A percentile compares a stretch with the other conserved stretches of the same genome.
Conservation (phyloP, 2,113 vertebrate species). For the Phyllostomus discolor region DNA sequence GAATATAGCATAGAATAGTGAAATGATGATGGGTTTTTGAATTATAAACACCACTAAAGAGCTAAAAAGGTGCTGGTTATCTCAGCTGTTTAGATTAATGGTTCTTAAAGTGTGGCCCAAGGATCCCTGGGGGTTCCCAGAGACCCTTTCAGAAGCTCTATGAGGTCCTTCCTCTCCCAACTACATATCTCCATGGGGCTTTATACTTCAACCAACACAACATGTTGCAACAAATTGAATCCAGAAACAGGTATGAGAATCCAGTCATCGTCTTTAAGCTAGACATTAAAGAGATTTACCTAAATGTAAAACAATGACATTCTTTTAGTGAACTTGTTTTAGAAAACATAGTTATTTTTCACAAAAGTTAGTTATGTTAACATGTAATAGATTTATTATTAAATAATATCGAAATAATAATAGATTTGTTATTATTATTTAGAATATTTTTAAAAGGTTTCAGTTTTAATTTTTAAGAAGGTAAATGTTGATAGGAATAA, state of each 20-base stretch:
- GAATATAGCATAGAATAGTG: not conserved
- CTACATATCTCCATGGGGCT: not conserved
- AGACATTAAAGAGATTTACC: conserved; percentile 1
- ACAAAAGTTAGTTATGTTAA: not conserved
- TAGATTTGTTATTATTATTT: not conserved
- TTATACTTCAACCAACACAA: not conserved
- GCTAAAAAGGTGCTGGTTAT: not conserved
- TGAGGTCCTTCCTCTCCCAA: not conserved
- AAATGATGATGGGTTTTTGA: not conserved
- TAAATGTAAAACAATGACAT: not conserved
- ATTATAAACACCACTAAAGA: not conserved
- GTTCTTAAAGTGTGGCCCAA: not conserved
- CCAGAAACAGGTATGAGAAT: not conserved
- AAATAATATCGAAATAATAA: not conserved
- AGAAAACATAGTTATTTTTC: not conserved
- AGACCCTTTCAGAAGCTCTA: not conserved
- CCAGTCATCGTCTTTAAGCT: not conserved
- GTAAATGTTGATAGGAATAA: not conserved
- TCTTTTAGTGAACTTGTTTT: not conserved
- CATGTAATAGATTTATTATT: not conserved
- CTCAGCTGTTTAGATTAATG: not conserved
- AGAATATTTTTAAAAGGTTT: not conserved
- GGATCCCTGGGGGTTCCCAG: not conserved
- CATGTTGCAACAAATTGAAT: not conserved
- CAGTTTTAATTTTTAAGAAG: not conserved